Evolutionary conservation across 2,888 invertebrate species (phyloP), one percentile per base, ranked within the genome.

Genomic region (Platycnemis pennipes): DNA sequence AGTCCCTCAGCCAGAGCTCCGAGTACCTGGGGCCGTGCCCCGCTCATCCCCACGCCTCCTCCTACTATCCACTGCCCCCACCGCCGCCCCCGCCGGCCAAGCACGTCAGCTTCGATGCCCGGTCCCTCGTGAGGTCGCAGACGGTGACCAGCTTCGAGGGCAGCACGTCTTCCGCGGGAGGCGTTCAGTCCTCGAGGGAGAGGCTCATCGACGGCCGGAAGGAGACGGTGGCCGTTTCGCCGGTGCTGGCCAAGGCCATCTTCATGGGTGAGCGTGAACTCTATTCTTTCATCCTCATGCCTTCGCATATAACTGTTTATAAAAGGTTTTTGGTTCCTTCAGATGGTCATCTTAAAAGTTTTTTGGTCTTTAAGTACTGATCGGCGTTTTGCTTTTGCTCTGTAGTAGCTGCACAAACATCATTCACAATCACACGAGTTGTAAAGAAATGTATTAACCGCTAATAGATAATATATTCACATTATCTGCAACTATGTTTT

Each of bases 141-240:
- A 99, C 99, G 0, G 96, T 98, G 95, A 98, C 98, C 49, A 98
- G 98, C 8, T 98, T 98, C 96, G 98, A 98, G 95, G 98, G 98
- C 96, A 97, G 98, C 46, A 97, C 88, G 5, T 42, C 63, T 1
- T 85, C 94, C 19, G 69, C 69, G 69, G 94, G 94, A 42, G 89
- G 91, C 2, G 91, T 91, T 26, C 91, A 91, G 63, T 91, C 91
- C 22, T 91, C 91, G 26, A 31, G 91, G 63, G 98, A 98, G 96
- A 97, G 98, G 95, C 97, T 98, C 85, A 97, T 98, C 95, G 98
- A 98, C 95, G 98, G 98, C 89, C 97, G 98, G 95, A 98, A 98
- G 95, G 95, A 95, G 94, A 94, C 95, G 7, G 95, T 95, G 95
- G 77, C 97, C 95, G 94, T 96, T 96, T 95, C 96, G 96, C 94